Percentiles rank a stretch among this genome's conserved stretches.
phyloP scores from a whole-genome alignment of 2,113 vertebrate species.

The Tursiops truncatus region DNA sequence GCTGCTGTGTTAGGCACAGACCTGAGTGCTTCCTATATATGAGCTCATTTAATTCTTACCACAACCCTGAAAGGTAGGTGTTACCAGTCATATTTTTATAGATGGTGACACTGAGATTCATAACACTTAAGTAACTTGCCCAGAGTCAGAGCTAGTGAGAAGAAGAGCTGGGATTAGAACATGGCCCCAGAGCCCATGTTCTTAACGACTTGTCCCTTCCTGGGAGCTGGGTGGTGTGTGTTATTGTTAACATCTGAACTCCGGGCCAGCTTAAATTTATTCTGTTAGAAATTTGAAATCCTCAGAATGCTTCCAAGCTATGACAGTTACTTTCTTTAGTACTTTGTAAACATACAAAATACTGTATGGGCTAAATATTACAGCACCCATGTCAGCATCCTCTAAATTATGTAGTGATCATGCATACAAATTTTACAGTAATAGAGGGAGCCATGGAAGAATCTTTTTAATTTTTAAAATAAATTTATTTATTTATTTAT shows the following conservation, averaged over 20 bases:
- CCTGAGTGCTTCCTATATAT: neutral
- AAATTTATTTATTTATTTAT: too few species aligned
- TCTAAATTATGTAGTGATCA: neutral
- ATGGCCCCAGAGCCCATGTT: neutral
- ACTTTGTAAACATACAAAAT: neutral
- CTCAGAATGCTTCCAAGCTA: neutral
- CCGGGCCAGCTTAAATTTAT: neutral
- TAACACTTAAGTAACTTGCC: neutral
- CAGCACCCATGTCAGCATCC: neutral
- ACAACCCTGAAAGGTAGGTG: constrained; percentile 6
- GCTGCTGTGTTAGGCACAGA: neutral
- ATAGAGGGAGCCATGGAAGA: neutral
- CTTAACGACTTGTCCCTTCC: neutral
- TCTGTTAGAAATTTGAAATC: constrained; percentile 23
- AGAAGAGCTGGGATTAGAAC: neutral
- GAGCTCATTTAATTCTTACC: neutral
- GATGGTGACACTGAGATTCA: neutral
- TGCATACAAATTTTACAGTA: neutral
- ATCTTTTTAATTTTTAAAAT: too few species aligned
- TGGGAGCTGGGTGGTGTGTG: neutral
- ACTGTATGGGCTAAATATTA: neutral
- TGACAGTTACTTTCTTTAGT: constrained; percentile 6
- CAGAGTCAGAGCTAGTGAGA: neutral
- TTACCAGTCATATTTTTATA: neutral
- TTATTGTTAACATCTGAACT: neutral